phyloP scores from a whole-genome alignment of 2,113 vertebrate genomes.

The Ictalurus furcatus region DNA sequence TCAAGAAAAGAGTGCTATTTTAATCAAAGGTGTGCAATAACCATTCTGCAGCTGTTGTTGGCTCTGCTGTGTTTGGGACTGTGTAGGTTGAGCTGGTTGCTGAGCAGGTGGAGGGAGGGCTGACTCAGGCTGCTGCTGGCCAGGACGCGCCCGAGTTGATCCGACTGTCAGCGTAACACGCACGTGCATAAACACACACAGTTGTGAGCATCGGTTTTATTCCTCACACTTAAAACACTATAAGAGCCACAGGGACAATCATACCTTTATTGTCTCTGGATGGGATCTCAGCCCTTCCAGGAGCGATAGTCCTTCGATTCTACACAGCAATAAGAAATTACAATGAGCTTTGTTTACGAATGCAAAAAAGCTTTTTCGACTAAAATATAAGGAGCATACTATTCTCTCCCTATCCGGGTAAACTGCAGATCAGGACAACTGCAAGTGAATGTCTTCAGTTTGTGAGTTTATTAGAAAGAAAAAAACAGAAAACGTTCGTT shows the following conservation, averaged over 20 bases:
- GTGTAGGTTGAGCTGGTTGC: constrained; percentile 67
- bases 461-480: background rate
- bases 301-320: constrained; percentile 85
- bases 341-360: constrained; percentile 5
- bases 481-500: background rate
- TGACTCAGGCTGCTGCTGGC: constrained; percentile 81
- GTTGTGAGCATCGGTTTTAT: background rate
- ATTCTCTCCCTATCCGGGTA: background rate
- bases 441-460: background rate
- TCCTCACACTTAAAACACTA: background rate
- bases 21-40: constrained; percentile 60
- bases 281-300: constrained; percentile 84
- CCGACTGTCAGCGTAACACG: constrained; percentile 63
- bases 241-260: constrained; percentile 14
- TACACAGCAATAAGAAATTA: constrained; percentile 59
- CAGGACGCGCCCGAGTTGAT: constrained; percentile 85
- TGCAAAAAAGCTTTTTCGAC: background rate
- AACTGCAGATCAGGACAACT: background rate
- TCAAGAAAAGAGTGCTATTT: constrained; percentile 3
- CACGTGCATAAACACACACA: background rate
- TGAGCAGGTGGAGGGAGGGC: constrained; percentile 66
- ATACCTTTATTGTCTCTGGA: constrained; percentile 94
- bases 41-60: constrained; percentile 92
- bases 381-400: background rate
- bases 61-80: constrained; percentile 74